Evolutionary conservation across 30 jellyfish, hydroid and myxozoan species (phyloP).

Genomic region (Pseudorhiza aurosa): DNA sequence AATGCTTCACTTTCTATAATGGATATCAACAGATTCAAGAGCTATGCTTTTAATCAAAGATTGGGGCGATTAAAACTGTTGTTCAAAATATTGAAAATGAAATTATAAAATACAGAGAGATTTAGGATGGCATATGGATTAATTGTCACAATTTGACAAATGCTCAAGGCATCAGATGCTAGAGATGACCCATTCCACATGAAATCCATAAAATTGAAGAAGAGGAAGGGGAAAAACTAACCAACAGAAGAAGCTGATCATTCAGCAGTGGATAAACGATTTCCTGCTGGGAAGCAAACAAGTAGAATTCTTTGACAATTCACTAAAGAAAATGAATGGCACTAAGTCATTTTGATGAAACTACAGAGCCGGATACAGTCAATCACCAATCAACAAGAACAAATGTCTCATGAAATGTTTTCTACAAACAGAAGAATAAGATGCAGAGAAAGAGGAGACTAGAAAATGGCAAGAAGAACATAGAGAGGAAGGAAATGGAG

Average conservation of each 20-base stretch:
- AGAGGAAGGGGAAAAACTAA: constrained; percentile 11
- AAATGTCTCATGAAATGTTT: neutral
- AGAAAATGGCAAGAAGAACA: constrained; percentile 23
- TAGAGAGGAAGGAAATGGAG: constrained; percentile 16
- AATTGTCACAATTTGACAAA: neutral
- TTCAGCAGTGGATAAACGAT: constrained; percentile 15
- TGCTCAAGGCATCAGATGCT: constrained; percentile 16
- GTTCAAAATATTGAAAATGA: constrained; percentile 9
- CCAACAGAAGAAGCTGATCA: constrained; percentile 12
- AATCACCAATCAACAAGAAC: neutral
- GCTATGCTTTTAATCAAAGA: constrained; percentile 5
- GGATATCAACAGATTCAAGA: constrained; percentile 15
- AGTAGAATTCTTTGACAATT: constrained; percentile 1
- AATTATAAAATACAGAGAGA: constrained; percentile 3
- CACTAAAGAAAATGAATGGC: constrained; percentile 12
- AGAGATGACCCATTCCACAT: constrained; percentile 10
- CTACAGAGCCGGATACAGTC: constrained; percentile 14
- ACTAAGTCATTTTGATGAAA: constrained; percentile 12
- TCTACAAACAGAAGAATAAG: neutral
- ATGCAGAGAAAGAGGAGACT: constrained; percentile 27
- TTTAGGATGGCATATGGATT: constrained; percentile 14
- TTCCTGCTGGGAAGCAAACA: constrained; percentile 20
- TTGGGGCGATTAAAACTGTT: constrained; percentile 8
- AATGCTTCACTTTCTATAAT: constrained; percentile 11
- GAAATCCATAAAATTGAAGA: constrained; percentile 23